These are phyloP conservation scores for Delphinus delphis DNA, from an alignment of 2,113 vertebrate species.

Conservation along the genomic window DNA sequence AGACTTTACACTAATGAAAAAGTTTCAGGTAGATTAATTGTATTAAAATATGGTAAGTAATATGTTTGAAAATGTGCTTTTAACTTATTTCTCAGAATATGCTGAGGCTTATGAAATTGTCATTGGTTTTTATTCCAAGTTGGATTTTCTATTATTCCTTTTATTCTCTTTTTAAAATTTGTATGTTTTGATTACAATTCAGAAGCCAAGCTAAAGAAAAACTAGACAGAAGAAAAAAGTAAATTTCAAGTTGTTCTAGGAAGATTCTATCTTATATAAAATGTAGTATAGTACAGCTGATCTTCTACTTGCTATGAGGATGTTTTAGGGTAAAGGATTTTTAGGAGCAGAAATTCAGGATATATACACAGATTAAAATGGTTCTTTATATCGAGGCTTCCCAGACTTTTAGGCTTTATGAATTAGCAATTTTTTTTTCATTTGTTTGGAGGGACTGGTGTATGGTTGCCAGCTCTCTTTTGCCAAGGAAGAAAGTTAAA, in stretches of 20 bases:
- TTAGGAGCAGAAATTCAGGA: background rate
- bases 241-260: background rate
- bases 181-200: conserved; percentile 75
- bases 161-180: conserved; percentile 53
- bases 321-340: background rate
- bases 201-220: conserved; percentile 55
- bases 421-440: background rate
- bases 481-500: background rate
- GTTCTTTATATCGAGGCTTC: background rate
- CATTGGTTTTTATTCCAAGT: conserved; percentile 49
- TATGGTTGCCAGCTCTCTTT: background rate
- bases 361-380: background rate
- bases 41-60: conserved; percentile 51
- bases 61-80: conserved; percentile 58
- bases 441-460: background rate
- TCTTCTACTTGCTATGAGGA: background rate
- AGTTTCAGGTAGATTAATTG: conserved; percentile 1
- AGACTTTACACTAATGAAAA: background rate
- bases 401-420: background rate
- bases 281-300: background rate
- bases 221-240: background rate
- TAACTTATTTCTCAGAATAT: conserved; percentile 21
- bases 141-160: conserved; percentile 53
- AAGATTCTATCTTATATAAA: background rate
- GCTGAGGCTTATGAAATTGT: background rate